A percentile compares a stretch with the other conserved stretches of the same genome.
phyloP scores from a whole-genome alignment of 2,113 vertebrate genomes.

The Suricata suricatta region DNA sequence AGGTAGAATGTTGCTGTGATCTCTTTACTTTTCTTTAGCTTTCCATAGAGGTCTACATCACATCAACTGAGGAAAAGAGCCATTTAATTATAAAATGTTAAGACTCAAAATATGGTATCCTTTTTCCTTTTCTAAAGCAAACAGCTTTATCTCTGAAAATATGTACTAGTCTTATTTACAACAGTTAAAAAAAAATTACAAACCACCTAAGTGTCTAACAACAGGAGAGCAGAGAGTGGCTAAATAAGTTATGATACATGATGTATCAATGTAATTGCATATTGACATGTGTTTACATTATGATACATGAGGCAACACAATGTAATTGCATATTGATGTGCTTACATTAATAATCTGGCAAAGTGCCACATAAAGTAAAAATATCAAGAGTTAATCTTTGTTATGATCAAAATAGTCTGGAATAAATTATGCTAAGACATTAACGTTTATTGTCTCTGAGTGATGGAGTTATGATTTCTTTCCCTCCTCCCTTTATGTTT shows the following conservation, averaged over 20 bases:
- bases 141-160: slow-evolving; percentile 14
- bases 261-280: neutral
- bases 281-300: neutral
- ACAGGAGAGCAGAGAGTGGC: neutral
- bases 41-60: neutral
- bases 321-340: neutral
- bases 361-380: slow-evolving; percentile 25
- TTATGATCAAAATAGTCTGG: neutral
- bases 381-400: slow-evolving; percentile 10
- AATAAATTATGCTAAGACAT: neutral
- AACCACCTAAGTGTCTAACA: neutral
- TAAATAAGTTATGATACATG: neutral
- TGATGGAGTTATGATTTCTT: neutral
- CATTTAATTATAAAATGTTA: slow-evolving; percentile 11
- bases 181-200: slow-evolving; percentile 40
- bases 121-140: slow-evolving; percentile 19
- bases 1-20: neutral
- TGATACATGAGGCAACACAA: no score
- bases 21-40: slow-evolving; percentile 14
- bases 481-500: neutral
- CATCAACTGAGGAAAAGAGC: neutral
- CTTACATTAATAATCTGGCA: neutral
- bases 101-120: neutral
- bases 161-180: neutral
- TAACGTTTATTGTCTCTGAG: neutral